Conservation (phyloP, 2,888 invertebrate species). For the Lithophane semibrunnea region DNA sequence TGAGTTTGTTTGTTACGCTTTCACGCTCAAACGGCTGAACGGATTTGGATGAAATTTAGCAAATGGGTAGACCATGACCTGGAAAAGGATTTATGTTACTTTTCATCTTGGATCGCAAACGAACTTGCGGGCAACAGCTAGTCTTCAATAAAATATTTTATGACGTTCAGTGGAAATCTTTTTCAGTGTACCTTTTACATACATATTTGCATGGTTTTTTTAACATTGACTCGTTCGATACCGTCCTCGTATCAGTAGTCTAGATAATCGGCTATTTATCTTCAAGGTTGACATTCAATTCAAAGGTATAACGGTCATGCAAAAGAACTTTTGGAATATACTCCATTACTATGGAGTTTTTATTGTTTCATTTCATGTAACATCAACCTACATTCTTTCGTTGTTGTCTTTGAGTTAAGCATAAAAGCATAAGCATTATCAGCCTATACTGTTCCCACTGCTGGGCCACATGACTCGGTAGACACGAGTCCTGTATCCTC, state of each 20-base stretch:
- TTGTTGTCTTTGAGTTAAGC: background rate
- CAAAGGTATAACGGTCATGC: slow-evolving; percentile 1
- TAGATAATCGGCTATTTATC: slow-evolving; percentile 22
- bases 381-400: background rate
- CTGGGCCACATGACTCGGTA: too few species aligned
- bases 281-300: slow-evolving; percentile 33
- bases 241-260: slow-evolving; percentile 28
- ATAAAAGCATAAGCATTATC: background rate
- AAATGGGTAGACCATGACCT: too few species aligned
- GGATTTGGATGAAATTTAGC: too few species aligned
- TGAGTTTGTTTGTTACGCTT: too few species aligned
- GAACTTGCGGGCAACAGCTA: too few species aligned
- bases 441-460: too few species aligned
- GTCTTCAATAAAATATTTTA: background rate
- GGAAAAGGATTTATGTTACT: too few species aligned
- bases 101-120: too few species aligned
- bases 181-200: background rate
- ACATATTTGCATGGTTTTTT: slow-evolving; percentile 3
- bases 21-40: too few species aligned
- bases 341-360: background rate
- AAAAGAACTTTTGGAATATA: slow-evolving; percentile 13
- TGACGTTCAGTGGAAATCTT: background rate
- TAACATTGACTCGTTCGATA: background rate
- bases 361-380: background rate
- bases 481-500: too few species aligned